Evolutionary conservation across 53 echinoderm and acorn worm species (phyloP), one percentile per base, ranked within the genome.

Genomic region (Stichopus horrens): DNA sequence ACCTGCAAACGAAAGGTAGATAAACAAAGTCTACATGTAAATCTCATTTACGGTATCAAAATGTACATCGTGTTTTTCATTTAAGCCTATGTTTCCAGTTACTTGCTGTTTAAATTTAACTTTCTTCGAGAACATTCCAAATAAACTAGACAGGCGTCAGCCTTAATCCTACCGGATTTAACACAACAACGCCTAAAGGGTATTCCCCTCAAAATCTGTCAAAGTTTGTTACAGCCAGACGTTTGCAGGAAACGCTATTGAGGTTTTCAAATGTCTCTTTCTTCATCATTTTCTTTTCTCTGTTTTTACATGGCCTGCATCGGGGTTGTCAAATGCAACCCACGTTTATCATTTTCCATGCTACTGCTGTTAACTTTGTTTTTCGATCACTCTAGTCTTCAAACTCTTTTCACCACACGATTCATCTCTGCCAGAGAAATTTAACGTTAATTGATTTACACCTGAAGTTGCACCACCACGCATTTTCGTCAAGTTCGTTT

Each of bases 381-480:
- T 81, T 51, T 58, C 81, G 8, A 19, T 75, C 75, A 11, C 2
- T 81, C 81, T 58, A 4, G 7, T 57, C 81, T 81, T 57, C 81
- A 81, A 21, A 58, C 56, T 81, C 56, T 56, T n/a, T 81, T 10
- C 21, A 9, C 52, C 20, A 81, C 53, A 63, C 86, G 2, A 86
- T 86, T 23, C 86, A 86, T 86, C 86, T 86, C 60, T 86, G 86
- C 66, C 86, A 86, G 13, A 58, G 18, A 86, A 86, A 86, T 68
- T 86, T 22, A 68, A 86, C 58, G 54, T 75, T 87, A 75, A 87
- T 87, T 87, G 74, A 87, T 87, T 87, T 87, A 75, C 71, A 85
- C 85, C 85, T 85, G 85, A 51, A 66, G 8, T 66, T 67, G 52
- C n/a, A 59, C 67, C 52, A 67, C 37, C 59, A 4, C 85, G 67